A percentile compares a stretch with the other conserved stretches of the same genome.
Evolutionary conservation across 2,888 invertebrate species (phyloP).

Genomic region (Morinoia aosen): DNA sequence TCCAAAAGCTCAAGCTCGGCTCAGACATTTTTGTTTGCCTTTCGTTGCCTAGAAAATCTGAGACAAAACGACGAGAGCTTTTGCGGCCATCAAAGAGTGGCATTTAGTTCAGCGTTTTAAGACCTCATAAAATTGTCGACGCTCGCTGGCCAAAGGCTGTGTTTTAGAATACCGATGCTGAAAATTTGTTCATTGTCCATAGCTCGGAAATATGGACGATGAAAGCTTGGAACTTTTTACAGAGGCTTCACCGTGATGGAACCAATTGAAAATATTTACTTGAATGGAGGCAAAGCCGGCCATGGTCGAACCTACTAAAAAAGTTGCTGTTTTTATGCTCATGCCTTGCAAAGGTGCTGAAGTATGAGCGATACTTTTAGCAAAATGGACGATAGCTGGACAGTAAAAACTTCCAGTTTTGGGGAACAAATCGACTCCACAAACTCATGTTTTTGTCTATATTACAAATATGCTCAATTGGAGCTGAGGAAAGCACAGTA

Average conservation of each 20-base stretch:
- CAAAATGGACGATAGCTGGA: background rate
- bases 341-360: background rate
- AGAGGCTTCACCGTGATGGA: background rate
- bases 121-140: background rate
- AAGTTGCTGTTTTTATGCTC: background rate
- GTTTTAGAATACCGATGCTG: background rate
- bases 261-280: background rate
- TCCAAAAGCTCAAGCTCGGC: background rate
- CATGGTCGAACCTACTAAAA: background rate
- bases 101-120: background rate
- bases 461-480: no score
- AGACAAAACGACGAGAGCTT: background rate
- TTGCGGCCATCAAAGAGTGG: constrained; percentile 1
- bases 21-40: background rate
- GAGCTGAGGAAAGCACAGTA: no score
- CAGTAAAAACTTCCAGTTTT: background rate
- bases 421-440: background rate
- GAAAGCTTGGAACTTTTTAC: background rate
- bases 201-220: background rate
- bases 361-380: background rate
- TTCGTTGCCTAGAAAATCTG: background rate
- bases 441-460: background rate
- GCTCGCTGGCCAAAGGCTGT: background rate
- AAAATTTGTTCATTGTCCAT: background rate
- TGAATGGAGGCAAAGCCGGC: background rate